Percentiles rank a stretch among this genome's conserved stretches.
Evolutionary conservation across 2,113 vertebrate genomes (phyloP).

Genomic region (Gorsachius goisagi): DNA sequence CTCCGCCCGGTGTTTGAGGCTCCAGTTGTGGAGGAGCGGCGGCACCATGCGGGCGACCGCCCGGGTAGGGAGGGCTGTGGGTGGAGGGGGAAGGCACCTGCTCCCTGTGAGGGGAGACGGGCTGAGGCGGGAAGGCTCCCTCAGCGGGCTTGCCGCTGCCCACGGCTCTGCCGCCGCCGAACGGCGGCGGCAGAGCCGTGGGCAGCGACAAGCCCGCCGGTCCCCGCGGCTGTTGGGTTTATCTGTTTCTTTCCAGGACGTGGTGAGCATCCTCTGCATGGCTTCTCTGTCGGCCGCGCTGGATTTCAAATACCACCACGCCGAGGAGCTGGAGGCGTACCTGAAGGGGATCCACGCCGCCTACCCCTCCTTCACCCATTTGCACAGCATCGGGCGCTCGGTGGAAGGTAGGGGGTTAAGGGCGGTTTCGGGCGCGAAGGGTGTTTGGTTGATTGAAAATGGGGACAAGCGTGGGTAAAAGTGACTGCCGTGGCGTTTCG

Average conservation of each 20-base stretch:
- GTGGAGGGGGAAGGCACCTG: background rate
- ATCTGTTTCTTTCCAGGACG: constrained; percentile 5
- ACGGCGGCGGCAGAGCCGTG: background rate
- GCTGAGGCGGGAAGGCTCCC: background rate
- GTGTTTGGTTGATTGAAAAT: accelerated
- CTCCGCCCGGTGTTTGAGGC: background rate
- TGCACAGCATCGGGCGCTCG: constrained; percentile 83
- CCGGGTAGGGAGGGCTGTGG: background rate
- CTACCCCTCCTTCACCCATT: constrained; percentile 72
- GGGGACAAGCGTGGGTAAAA: background rate
- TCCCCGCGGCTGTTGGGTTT: background rate
- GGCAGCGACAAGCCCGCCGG: background rate
- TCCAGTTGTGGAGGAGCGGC: background rate
- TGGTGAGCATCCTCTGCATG: constrained; percentile 55
- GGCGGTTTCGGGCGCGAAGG: no score
- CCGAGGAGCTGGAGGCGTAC: constrained; percentile 71
- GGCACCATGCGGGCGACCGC: background rate
- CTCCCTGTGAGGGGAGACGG: background rate
- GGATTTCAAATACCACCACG: constrained; percentile 81
- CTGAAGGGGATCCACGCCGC: constrained; percentile 66
- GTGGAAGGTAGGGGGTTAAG: constrained; percentile 74
- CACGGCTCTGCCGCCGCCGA: background rate
- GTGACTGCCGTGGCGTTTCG: background rate
- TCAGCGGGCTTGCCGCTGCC: background rate
- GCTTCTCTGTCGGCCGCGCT: constrained; percentile 42